Evolutionary conservation across 1,140 invertebrate species (phyloP), one percentile per base, ranked within the genome.

Genomic region (Ephestia elutella): DNA sequence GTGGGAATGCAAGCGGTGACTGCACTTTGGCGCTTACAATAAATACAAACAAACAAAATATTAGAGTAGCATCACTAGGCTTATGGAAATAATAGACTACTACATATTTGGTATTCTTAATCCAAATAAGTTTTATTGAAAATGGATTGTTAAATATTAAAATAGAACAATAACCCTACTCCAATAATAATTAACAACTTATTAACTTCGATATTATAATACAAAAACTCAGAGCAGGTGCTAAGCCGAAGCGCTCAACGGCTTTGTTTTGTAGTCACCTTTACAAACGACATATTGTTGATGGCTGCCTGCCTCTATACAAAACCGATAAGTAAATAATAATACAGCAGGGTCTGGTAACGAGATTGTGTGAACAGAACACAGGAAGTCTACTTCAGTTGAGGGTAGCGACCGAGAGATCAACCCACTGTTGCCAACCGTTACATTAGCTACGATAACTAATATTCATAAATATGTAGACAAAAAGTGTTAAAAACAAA

Each of bases 1-100:
- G 60, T 80, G 83, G 80, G 83, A 88, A 86, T 88, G 86, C 86
- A 86, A 74, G 83, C 86, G 86, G 83, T 88, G 86, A 88, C 83
- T 88, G 86, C 86, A 88, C 83, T 88, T 84, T 80, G 82, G 71
- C 79, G 82, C 73, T 78, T 82, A 84, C 81, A 84, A 82, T 86
- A 86, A 88, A 88, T 74, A 88, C 80, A 88, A 85, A 88, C 77
- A 88, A 86, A 86, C 81, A 86, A 84, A 80, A 81, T 76, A 75
- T 78, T 80, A 68, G 70, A 71, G 67, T 68, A 73, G 62, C 68
- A 80, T 80, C 71, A 32, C 30, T 32, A 32, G 30, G 9, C 30
- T 8, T 9, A 32, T 32, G 8, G 30, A 9, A 32, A 5, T 32
- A 9, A 5, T 9, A 32, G 30, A 32, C 30, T 10, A 10, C 11